Conservation (phyloP, 2,113 vertebrate genomes). For the Rattus norvegicus region DNA sequence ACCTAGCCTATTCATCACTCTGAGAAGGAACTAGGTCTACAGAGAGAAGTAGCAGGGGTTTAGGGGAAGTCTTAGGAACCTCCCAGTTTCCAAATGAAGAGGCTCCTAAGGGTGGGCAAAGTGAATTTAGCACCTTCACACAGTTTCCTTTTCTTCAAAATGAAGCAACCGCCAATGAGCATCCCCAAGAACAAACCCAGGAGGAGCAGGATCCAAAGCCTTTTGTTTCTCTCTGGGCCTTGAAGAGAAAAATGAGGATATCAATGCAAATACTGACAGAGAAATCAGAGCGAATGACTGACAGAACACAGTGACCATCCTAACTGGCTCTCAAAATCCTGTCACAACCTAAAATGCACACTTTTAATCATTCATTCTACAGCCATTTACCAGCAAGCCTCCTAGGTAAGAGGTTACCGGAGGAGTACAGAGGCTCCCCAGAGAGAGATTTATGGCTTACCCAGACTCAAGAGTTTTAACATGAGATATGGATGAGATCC, state of each 20-base stretch:
- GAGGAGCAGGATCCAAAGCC: background rate
- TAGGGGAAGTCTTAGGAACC: background rate
- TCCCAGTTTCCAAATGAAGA: background rate
- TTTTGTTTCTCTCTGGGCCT: background rate
- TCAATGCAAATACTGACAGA: conserved; percentile 17
- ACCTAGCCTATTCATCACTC: background rate
- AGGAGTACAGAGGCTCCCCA: background rate
- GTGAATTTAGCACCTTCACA: conserved; percentile 16
- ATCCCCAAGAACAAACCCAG: background rate
- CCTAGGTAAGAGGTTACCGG: background rate
- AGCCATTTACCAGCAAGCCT: background rate
- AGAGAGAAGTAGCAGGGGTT: background rate
- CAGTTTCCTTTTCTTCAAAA: background rate
- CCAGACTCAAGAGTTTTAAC: background rate
- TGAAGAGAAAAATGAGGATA: background rate
- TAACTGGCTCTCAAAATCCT: background rate
- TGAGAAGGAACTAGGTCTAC: background rate
- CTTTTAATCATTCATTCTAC: background rate
- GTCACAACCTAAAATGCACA: background rate
- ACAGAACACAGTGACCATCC: background rate
- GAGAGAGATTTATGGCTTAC: background rate
- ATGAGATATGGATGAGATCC: background rate
- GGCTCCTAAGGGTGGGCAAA: background rate
- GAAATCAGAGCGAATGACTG: background rate
- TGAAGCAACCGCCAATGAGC: background rate